A percentile compares a stretch with the other conserved stretches of the same genome.
Evolutionary conservation across 2,113 vertebrate species (phyloP).

Genomic region (Bufo gargarizans): DNA sequence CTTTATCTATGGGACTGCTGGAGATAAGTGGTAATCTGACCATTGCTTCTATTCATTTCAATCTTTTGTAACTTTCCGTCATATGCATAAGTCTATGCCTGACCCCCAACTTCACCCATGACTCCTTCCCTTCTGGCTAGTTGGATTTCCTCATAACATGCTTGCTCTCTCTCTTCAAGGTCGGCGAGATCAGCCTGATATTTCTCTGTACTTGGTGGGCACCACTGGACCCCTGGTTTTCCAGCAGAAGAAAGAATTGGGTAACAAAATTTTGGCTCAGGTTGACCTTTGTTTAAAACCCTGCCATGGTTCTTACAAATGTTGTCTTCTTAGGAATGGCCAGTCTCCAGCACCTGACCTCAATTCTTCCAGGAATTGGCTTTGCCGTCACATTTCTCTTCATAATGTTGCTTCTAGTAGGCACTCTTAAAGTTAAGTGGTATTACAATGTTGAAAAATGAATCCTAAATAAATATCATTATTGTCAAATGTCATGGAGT

Average conservation of each 20-base stretch:
- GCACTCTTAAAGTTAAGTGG: not conserved
- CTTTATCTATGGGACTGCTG: no score
- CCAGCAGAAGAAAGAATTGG: not conserved
- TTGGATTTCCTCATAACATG: not conserved
- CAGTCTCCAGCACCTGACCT: not conserved
- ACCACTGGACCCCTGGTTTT: slow-evolving; percentile 25
- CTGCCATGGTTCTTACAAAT: not conserved
- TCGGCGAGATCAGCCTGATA: not conserved
- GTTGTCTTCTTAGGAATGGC: not conserved
- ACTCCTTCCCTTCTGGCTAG: not conserved
- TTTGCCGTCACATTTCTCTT: not conserved
- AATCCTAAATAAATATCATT: no score
- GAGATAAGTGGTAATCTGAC: no score
- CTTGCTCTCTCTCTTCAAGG: not conserved
- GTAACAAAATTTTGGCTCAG: not conserved
- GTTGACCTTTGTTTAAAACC: no score
- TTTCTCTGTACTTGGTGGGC: not conserved
- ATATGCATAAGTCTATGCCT: no score
- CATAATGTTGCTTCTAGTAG: not conserved
- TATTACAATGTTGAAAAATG: not conserved
- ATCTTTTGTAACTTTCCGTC: no score
- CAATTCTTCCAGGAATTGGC: not conserved
- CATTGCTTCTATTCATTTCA: no score
- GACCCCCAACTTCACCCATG: no score
- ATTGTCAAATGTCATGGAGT: no score